Evolutionary conservation across 35 echinoderm and acorn worm genomes (phyloP), one percentile per base, ranked within the genome.

Genomic region (Ophiothrix spiculata): DNA sequence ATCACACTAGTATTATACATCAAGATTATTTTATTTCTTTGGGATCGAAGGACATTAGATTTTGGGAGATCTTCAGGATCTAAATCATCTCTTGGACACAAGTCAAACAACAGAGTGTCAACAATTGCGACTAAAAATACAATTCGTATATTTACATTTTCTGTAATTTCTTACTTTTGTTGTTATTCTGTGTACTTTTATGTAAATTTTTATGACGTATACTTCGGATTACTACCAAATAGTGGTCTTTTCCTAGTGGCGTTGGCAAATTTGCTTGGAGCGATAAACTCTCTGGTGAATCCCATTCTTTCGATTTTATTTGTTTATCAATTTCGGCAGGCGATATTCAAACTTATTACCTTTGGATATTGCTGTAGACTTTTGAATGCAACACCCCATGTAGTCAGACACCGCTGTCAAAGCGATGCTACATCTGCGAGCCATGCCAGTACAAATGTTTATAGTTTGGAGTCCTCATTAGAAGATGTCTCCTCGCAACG

Each of bases 171-270:
- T 0, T 97, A 93, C 81, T 56, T 87, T 37, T 56, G 84, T 19
- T 97, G 88, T 77, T 97, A 97, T 38, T 93, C 91, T 17, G 77
- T 91, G 63, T 97, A 97, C 45, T 97, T 97, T 41, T 97, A 97
- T 69, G 88, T 93, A 6, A 93, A 93, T 73, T 75, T 93, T 45
- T 97, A 93, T 64, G 87, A 90, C 41, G 77, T 93, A 19, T 97
- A 97, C 41, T 97, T 93, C 33, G 95, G 95, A 37, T 77, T 93
- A 54, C 82, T 84, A 11, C 75, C 69, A 17, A 83, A 41, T 77
- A 86, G 91, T 33, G 95, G 95, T 0, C 79, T 97, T 23, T 80
- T 79, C 10, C 23, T 93, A 16, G 76, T 97, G 1, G 49, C 91
- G 2, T 37, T 97, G 31, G 95, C 91, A 13, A 97, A 93, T 37